Percentiles rank a stretch among this genome's conserved stretches.
Evolutionary conservation across 2,888 invertebrate genomes (phyloP).

Genomic region (Stenurella melanura): DNA sequence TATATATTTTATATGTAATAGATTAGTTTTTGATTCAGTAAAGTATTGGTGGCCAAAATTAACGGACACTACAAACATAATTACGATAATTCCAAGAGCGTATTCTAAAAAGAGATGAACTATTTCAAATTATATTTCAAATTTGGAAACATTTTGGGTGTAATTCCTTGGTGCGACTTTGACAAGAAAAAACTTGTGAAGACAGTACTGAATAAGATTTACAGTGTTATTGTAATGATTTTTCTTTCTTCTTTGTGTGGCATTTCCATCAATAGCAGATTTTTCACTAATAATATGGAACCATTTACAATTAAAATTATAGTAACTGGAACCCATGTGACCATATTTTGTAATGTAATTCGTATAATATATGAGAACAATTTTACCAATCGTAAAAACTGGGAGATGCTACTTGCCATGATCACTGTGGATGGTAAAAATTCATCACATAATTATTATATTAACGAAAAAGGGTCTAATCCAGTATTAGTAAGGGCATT

Average conservation of each 20-base stretch:
- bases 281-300: background rate
- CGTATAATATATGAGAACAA: background rate
- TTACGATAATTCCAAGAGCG: no score
- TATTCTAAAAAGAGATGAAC: background rate
- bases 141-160: background rate
- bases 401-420: background rate
- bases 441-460: background rate
- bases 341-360: background rate
- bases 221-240: background rate
- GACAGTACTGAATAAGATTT: background rate
- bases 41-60: no score
- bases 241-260: background rate
- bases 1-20: no score
- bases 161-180: background rate
- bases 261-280: background rate
- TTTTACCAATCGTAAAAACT: background rate
- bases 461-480: background rate
- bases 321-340: background rate
- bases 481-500: background rate
- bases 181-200: background rate
- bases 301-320: background rate
- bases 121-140: background rate
- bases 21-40: no score
- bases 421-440: background rate
- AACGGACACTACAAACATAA: no score